Conservation (phyloP, 1,140 invertebrate genomes). For the Riptortus pedestris region DNA sequence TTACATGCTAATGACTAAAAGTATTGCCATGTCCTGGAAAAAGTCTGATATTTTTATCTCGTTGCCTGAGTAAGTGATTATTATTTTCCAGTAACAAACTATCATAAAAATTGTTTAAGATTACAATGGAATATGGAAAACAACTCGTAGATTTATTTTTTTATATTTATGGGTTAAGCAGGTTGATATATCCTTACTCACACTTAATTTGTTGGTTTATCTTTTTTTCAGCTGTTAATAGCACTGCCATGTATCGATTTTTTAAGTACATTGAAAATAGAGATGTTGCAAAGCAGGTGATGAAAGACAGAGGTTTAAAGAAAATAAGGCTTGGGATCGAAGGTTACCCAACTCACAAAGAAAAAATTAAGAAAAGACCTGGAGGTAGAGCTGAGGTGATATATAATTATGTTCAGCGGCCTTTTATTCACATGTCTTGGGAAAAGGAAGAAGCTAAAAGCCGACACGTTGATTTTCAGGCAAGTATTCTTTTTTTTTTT, state of each 20-base stretch:
- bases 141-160: too few relatives aligned
- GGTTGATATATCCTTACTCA: too few relatives aligned
- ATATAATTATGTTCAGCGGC: constrained; percentile 99
- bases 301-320: constrained; percentile 95
- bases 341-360: constrained; percentile 98
- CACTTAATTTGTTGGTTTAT: too few relatives aligned
- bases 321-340: constrained; percentile 99
- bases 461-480: constrained; percentile 93
- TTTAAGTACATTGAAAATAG: constrained; percentile 99
- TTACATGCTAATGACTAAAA: too few relatives aligned
- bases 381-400: constrained; percentile 86
- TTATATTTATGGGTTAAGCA: too few relatives aligned
- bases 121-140: too few relatives aligned
- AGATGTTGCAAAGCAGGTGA: constrained; percentile 96
- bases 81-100: too few relatives aligned
- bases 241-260: constrained; percentile 89
- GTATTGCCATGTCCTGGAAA: too few relatives aligned
- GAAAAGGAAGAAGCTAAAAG: constrained; percentile 99
- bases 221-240: constrained; percentile 60
- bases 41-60: too few relatives aligned
- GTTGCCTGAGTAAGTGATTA: too few relatives aligned
- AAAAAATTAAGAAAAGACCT: constrained; percentile 85
- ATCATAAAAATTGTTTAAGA: too few relatives aligned
- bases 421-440: constrained; percentile 99
- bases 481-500: constrained; percentile 28